These are phyloP conservation scores for Pseudolaguvia tuberculata DNA, from an alignment of 2,113 vertebrate species.

Conservation along the genomic window DNA sequence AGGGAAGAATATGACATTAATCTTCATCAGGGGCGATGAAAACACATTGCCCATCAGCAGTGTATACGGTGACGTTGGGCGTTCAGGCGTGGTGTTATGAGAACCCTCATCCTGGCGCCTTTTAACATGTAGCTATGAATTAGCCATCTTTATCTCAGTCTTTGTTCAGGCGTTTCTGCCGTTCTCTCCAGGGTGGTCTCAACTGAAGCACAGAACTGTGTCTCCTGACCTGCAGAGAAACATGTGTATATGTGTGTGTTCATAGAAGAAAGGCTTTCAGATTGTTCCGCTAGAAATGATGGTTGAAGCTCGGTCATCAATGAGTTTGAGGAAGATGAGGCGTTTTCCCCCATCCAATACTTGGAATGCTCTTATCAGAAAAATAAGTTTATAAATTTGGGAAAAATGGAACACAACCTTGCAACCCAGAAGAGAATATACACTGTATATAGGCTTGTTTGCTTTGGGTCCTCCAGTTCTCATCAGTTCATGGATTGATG, in stretches of 20 bases:
- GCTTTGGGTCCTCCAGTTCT: slow-evolving; percentile 14
- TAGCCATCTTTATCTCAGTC: slow-evolving; percentile 40
- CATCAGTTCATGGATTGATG: slow-evolving; percentile 38
- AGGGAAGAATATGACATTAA: background rate
- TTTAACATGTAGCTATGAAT: slow-evolving; percentile 43
- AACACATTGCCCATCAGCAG: background rate
- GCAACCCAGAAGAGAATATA: background rate
- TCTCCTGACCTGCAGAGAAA: slow-evolving; percentile 40
- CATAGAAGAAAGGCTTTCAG: slow-evolving; percentile 32
- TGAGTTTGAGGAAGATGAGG: slow-evolving; percentile 19
- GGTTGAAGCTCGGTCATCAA: slow-evolving; percentile 38
- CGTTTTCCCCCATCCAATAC: slow-evolving; percentile 13
- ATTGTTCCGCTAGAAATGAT: slow-evolving; percentile 46
- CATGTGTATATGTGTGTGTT: slow-evolving; percentile 35
- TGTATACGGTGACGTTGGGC: background rate
- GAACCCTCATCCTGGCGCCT: slow-evolving; percentile 33
- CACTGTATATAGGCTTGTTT: background rate
- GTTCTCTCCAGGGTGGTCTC: slow-evolving; percentile 47
- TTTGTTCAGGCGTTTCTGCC: slow-evolving; percentile 31
- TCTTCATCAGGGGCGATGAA: background rate
- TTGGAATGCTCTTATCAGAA: slow-evolving; percentile 26
- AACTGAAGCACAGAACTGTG: slow-evolving; percentile 38
- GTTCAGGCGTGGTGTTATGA: slow-evolving; percentile 26
- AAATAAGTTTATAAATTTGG: background rate
- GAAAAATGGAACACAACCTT: background rate